Conservation (phyloP, 2,797 vertebrate species). For the Pitangus sulphuratus region DNA sequence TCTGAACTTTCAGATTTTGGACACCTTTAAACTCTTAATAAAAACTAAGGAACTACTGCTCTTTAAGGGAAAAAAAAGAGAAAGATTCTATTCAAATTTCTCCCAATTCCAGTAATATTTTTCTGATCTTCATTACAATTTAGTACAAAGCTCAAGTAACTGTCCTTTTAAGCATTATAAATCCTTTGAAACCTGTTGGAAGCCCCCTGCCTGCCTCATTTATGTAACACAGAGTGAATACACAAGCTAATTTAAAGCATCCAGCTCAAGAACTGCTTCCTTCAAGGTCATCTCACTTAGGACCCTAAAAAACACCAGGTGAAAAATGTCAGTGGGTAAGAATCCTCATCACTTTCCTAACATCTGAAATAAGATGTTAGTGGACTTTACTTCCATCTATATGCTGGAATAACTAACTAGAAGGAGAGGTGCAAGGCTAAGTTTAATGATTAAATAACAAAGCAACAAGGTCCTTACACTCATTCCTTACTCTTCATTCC, state of each 20-base stretch:
- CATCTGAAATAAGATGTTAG: too few relatives aligned
- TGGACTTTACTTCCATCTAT: too few relatives aligned
- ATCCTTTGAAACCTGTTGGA: not conserved
- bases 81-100: not conserved
- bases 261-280: not conserved
- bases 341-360: not conserved
- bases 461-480: not conserved
- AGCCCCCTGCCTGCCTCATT: not conserved
- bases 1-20: not conserved
- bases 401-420: not conserved
- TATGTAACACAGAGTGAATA: not conserved
- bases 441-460: constrained; percentile 1
- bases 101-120: not conserved
- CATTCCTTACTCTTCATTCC: not conserved
- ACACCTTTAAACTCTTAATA: not conserved
- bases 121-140: not conserved
- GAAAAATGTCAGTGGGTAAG: not conserved
- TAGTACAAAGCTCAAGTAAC: not conserved
- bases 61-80: not conserved
- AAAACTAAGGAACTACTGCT: not conserved
- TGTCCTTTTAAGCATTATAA: not conserved
- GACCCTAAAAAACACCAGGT: not conserved
- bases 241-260: not conserved
- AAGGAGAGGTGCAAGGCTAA: not conserved
- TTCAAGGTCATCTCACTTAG: not conserved